These are phyloP conservation scores for Microtus montanus DNA, from an alignment of 2,113 vertebrate genomes.

Conservation along the genomic window DNA sequence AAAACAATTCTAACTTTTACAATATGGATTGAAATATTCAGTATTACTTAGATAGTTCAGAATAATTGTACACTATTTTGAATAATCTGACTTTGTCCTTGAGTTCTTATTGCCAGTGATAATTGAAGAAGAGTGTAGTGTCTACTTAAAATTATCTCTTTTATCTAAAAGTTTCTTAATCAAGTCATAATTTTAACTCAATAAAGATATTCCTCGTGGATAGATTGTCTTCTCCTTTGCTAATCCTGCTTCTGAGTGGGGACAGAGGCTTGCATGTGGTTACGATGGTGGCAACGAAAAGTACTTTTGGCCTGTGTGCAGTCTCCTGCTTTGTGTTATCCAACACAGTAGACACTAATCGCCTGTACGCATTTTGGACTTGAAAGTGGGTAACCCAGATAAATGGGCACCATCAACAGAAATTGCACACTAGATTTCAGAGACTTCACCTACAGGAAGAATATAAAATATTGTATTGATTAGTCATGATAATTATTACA, in stretches of 20 bases:
- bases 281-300: not conserved
- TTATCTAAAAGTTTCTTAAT: not conserved
- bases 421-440: not conserved
- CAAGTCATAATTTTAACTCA: not conserved
- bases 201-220: not conserved
- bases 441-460: not conserved
- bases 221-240: not conserved
- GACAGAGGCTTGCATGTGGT: not conserved
- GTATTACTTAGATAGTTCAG: not conserved
- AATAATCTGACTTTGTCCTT: not conserved
- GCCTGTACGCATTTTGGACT: no score
- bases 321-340: not conserved
- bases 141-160: not conserved
- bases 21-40: not conserved
- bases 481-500: not conserved
- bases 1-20: not conserved
- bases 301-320: not conserved
- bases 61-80: slow-evolving; percentile 25
- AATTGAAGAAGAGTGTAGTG: slow-evolving; percentile 5
- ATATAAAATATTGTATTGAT: not conserved
- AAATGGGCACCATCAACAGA: not conserved
- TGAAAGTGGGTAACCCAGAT: not conserved
- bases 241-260: not conserved
- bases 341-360: not conserved
- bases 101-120: not conserved